Base-by-base conservation (phyloP, 2,797 vertebrate genomes). In the Urosaurus nigricauda region DNA sequence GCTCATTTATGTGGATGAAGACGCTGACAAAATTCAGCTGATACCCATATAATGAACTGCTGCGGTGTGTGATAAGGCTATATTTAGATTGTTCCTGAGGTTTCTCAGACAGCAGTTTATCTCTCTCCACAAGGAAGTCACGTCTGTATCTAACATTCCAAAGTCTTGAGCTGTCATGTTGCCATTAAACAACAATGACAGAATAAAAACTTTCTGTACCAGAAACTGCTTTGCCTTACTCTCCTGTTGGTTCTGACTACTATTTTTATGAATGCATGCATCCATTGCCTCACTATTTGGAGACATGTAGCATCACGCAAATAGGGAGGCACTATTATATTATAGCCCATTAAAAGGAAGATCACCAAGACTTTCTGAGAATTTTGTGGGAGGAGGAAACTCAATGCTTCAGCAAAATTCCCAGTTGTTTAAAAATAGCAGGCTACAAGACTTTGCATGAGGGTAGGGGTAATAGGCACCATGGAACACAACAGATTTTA, bases 171-270 rank as follows among this genome's bases (percentile, higher is more conserved):
- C 80, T 71, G 53, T 89, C 40, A 5, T 73, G 40, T 13, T 84
- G 4, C n/a, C 8, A 40, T 32, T 90, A 85, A 83, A 6, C 85
- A 86, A 90, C 84, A 1, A 70, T 79, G 87, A 78, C 21, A 87
- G 26, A 21, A 90, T 1, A 29, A 80, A 80, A 60, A 0, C 32
- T 14, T 35, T 26, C 53, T 47, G 21, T 79, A 63, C 26, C 7
- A 24, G 78, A 63, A 84, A 84, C 53, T 83, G 74, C 26, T 6
- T 37, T 53, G 58, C 0, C 4, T 43, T 84, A 32, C 68, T 58
- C 1, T 58, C 78, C 4, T 35, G 32, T 58, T 58, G 16, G 5
- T 43, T 78, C 75, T 47, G 43, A 24, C 29, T 79, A 79, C 24
- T 14, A 51, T 79, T 32, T 29, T 47, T 79, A 2, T 58, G 32